Evolutionary conservation across 2,888 invertebrate species (phyloP).

Genomic region (Automeris io): DNA sequence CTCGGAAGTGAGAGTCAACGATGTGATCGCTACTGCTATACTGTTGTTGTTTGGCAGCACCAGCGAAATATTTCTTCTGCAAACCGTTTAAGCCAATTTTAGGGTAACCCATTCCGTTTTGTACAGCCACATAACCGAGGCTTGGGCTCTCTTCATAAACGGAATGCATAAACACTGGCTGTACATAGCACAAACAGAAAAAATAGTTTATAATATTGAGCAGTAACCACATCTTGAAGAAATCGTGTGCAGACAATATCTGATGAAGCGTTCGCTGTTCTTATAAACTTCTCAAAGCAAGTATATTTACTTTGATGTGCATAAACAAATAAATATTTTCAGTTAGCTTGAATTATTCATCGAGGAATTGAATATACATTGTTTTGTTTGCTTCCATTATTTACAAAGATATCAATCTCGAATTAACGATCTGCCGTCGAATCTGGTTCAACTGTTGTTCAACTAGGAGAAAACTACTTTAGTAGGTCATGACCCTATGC

Average conservation of each 20-base stretch:
- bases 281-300: slow-evolving; percentile 33
- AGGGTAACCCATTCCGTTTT: slow-evolving; percentile 20
- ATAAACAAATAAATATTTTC: slow-evolving; percentile 36
- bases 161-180: slow-evolving; percentile 30
- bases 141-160: slow-evolving; percentile 36
- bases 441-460: too few relatives aligned
- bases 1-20: slow-evolving; percentile 39
- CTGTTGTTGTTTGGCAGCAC: slow-evolving; percentile 21
- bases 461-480: too few relatives aligned
- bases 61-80: slow-evolving; percentile 31
- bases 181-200: slow-evolving; percentile 25
- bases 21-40: slow-evolving; percentile 29
- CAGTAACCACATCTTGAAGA: slow-evolving; percentile 35
- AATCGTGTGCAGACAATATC: slow-evolving; percentile 21
- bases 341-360: not conserved
- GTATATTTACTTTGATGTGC: slow-evolving; percentile 25
- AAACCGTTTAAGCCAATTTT: slow-evolving; percentile 20
- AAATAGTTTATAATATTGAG: slow-evolving; percentile 23
- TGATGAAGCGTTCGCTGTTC: slow-evolving; percentile 19
- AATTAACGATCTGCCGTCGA: too few relatives aligned
- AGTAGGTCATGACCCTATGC: too few relatives aligned
- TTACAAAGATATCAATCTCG: not conserved
- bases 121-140: slow-evolving; percentile 29
- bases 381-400: not conserved
- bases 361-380: not conserved